A percentile compares a stretch with the other conserved stretches of the same genome.
These are phyloP conservation scores for Tenrec ecaudatus DNA, from an alignment of 2,113 vertebrate genomes.

Conservation along the genomic window DNA sequence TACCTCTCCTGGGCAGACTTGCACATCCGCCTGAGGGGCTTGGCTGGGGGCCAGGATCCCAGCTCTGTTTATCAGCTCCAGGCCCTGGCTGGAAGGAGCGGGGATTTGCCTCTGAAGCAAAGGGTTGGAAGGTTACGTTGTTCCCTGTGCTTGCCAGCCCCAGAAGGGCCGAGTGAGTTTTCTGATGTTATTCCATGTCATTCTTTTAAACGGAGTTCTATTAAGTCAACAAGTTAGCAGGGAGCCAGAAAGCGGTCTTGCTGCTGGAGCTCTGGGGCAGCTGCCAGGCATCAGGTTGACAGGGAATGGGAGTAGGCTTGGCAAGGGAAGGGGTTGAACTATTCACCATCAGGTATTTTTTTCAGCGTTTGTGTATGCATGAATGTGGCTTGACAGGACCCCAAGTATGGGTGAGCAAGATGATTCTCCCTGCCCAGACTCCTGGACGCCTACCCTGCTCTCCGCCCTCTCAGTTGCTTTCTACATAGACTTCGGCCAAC, in stretches of 20 bases:
- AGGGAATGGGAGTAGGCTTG: neutral
- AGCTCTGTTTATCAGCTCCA: conserved; percentile 48
- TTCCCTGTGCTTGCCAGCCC: conserved; percentile 32
- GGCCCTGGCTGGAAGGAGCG: conserved; percentile 48
- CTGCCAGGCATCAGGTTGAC: neutral
- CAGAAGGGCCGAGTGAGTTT: conserved; percentile 47
- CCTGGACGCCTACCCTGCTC: neutral
- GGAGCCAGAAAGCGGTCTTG: neutral
- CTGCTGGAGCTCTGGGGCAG: neutral
- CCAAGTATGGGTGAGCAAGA: conserved; percentile 20
- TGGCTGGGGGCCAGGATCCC: conserved; percentile 52
- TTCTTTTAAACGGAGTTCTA: conserved; percentile 49
- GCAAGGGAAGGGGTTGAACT: conserved; percentile 49
- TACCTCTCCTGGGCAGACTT: conserved; percentile 50
- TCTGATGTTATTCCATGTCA: conserved; percentile 37
- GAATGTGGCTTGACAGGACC: conserved; percentile 38
- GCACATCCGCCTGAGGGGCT: conserved; percentile 15
- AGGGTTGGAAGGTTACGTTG: conserved; percentile 53
- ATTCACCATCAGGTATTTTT: conserved; percentile 32
- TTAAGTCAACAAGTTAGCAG: conserved; percentile 11
- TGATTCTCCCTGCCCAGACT: neutral
- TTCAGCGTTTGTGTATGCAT: conserved; percentile 42
- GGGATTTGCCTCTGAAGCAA: conserved; percentile 57
- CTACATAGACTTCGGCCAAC: neutral
- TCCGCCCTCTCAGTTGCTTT: conserved; percentile 38